Evolutionary conservation across 2,113 vertebrate species (phyloP).

Genomic region (Scatophagus argus): DNA sequence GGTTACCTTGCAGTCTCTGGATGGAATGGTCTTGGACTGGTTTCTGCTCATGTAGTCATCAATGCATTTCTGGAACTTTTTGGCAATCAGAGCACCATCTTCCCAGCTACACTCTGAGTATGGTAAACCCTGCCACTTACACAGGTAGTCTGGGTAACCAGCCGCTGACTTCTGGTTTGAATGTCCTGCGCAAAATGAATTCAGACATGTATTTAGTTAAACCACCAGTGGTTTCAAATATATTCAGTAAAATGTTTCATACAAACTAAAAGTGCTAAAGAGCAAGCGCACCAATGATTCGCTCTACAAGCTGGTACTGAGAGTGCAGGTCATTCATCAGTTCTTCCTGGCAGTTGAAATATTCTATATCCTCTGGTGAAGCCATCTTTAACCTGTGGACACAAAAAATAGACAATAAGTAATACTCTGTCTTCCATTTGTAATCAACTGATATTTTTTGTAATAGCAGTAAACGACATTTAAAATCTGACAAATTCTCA

Average conservation of each 20-base stretch:
- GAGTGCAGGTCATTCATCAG: constrained; percentile 96
- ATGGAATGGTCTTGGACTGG: constrained; percentile 96
- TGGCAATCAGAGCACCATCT: constrained; percentile 94
- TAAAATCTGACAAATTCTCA: background rate
- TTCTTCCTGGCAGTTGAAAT: constrained; percentile 98
- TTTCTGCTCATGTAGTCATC: constrained; percentile 96
- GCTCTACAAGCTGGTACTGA: constrained; percentile 97
- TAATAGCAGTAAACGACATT: background rate
- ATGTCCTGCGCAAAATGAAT: constrained; percentile 86
- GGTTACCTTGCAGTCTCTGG: constrained; percentile 94
- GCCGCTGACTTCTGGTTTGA: constrained; percentile 98
- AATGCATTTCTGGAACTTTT: constrained; percentile 95
- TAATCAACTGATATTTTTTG: background rate
- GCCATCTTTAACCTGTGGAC: constrained; percentile 91
- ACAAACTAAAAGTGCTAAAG: background rate
- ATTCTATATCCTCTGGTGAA: constrained; percentile 98
- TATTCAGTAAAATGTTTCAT: background rate
- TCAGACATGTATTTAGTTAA: background rate
- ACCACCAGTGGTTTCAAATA: background rate
- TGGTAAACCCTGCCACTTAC: constrained; percentile 97
- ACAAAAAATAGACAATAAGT: background rate
- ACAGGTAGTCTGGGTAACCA: constrained; percentile 98
- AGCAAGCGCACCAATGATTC: constrained; percentile 91
- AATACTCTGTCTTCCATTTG: background rate
- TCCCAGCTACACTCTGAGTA: constrained; percentile 99